These are phyloP conservation scores for Adrianichthys oophorus DNA, from an alignment of 2,797 vertebrate genomes.

Conservation along the genomic window DNA sequence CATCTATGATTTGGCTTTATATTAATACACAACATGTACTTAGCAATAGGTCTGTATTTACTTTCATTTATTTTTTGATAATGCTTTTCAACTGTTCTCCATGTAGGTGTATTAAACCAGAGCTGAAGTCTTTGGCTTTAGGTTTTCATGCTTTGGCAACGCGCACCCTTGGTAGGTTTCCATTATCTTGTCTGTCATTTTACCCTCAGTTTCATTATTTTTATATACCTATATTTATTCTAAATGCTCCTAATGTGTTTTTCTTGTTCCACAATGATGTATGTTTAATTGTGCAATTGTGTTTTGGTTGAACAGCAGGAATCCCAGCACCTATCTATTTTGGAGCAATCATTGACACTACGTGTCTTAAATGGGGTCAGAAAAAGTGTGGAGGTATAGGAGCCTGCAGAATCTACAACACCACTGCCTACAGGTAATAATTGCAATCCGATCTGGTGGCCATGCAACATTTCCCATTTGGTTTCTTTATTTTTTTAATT, in stretches of 20 bases:
- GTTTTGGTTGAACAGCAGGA: slow-evolving; percentile 60
- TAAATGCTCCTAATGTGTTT: too few species aligned
- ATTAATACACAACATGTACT: too few species aligned
- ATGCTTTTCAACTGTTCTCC: not conserved
- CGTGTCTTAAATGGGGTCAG: slow-evolving; percentile 87
- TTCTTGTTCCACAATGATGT: too few species aligned
- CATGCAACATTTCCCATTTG: not conserved
- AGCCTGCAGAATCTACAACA: slow-evolving; percentile 86
- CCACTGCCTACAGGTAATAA: slow-evolving; percentile 76
- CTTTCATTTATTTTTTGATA: too few species aligned
- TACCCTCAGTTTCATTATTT: too few species aligned
- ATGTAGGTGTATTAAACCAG: slow-evolving; percentile 75
- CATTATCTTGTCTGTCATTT: not conserved
- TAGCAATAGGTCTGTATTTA: not conserved
- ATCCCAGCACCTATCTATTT: slow-evolving; percentile 83
- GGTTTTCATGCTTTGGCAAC: slow-evolving; percentile 74
- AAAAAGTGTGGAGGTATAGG: slow-evolving; percentile 83
- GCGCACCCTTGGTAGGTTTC: slow-evolving; percentile 66
- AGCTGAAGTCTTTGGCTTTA: slow-evolving; percentile 75
- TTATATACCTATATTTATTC: too few species aligned
- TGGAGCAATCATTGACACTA: slow-evolving; percentile 87
- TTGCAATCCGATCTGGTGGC: too few species aligned
- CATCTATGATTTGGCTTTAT: too few species aligned
- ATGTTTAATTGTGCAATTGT: slow-evolving; percentile 4
- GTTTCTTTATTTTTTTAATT: not conserved